Evolutionary conservation across 2,113 vertebrate genomes (phyloP), one percentile per base, ranked within the genome.

Genomic region (Sialia sialis): DNA sequence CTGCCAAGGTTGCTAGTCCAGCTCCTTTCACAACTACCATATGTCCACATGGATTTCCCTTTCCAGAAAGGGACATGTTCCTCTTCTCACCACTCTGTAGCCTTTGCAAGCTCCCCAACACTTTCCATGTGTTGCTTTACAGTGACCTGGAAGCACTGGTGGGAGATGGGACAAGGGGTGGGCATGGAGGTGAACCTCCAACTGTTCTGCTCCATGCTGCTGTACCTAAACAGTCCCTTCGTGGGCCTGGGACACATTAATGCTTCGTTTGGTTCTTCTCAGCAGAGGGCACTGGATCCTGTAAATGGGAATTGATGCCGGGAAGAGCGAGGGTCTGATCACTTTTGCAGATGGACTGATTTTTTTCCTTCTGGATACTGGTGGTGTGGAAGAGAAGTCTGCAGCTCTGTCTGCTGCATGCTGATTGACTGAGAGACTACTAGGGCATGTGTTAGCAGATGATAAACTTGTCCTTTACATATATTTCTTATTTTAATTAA

Each of bases 261-360:
- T 73, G 82, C 9, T 87, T 64, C 17, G 48, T 91, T 74, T 81
- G 48, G 59, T 20, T 96, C 84, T 77, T 25, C 85, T 94, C 94
- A 88, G 93, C 63, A 96, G 93, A 95, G 96, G 92, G 91, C 95
- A 94, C 67, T 92, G 95, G 72, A 81, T 91, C 68, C 87, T 91
- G 25, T 64, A 78, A 75, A 34, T 52, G 83, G 39, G 67, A 91
- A 18, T 17, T 69, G 63, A 39, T 66, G 46, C 18, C 0, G 4
- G 8, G 27, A 44, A 95, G 52, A 48, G 48, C 3, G 8, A 86
- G 75, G 55, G 48, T 51, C 75, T 94, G 89, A 96, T 77, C 30
- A 39, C 85, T 93, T 95, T 90, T 95, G 75, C 96, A 96, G 90
- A 90, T 70, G 64, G 79, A 23, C 48, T 83, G 11, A 49, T 63